Evolutionary conservation across 2,888 invertebrate species (phyloP), one percentile per base, ranked within the genome.

Genomic region (Tachystola acroxantha): DNA sequence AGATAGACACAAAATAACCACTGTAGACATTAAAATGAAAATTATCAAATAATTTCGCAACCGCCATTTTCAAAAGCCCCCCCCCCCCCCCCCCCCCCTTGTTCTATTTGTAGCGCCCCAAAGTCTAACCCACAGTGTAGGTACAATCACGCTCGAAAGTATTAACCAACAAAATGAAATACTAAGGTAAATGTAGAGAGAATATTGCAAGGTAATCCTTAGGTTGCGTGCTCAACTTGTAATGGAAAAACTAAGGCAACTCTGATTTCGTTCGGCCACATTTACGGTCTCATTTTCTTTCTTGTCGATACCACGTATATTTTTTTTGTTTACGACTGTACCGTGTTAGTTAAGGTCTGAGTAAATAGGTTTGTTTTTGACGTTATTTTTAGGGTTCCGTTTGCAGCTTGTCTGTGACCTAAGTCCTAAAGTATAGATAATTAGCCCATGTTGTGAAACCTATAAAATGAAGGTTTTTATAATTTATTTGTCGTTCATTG

Each of bases 221-320:
- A 46, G 54, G 57, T 67, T 49, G 67, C 66, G 68, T 66, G 67
- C 43, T 52, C 45, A 59, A 62, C 51, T 64, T 60, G 49, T 70
- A 68, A 72, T 73, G 64, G 64, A 58, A 65, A 65, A 68, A 66
- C 60, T 62, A 64, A 48, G 48, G 48, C 45, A 50, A 53, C 30
- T 34, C 34, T 38, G 38, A 34, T 38, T 38, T 31, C 29, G 30
- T 34, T 34, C 19, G 28, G 36, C 19, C 19, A 19, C 49, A 45
- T 46, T 46, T 49, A 36, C 42, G 27, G 24, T 28, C 33, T 36
- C 22, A 29, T 32, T 28, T 36, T 28, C 32, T 22, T 37, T 24
- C 28, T 28, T 30, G 19, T 27, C 24, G 31, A 36, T 35, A 19
- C 11, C 27, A 16, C 29, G 32, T 43, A 43, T 28, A 42, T 46